Evolutionary conservation across 2,797 vertebrate species (phyloP), one percentile per base, ranked within the genome.

Genomic region (Capromys pilorides): DNA sequence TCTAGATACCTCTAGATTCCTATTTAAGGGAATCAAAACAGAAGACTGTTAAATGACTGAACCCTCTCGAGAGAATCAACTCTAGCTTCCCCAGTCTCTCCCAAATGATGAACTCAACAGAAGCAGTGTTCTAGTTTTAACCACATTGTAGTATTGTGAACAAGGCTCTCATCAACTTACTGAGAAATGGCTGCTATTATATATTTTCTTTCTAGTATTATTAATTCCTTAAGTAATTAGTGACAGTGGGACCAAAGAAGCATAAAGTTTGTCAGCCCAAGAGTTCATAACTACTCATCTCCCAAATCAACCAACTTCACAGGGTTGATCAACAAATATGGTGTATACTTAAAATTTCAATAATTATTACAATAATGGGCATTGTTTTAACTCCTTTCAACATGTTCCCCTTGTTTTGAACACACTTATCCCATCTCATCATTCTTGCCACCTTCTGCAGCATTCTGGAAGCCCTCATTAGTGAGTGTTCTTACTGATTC

Each of bases 21-120:
- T 94, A 67, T 79, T 90, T 88, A 86, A 93, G 94, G 39, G 36
- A 86, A 80, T 86, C 67, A 87, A 49, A 94, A 89, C 28, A 85
- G 24, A 94, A 94, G 69, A 71, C n/a, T 92, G 45, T 62, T 90
- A 93, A 92, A 90, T 91, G 61, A 87, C 7, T 49, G 7, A 95
- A 54, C 24, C 18, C 18, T 89, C 61, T 71, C 24, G 61, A 85
- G 69, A 90, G 2, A 92, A 67, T 6, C 84, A 84, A 77, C 13
- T 31, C 81, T 84, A 80, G 91, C 59, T 10, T 90, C 51, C 51
- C 54, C 61, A 49, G n/a, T 80, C 62, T 75, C 21, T 83, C 26
- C 51, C 71, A 75, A 86, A 84, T 39, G 13, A 51, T 13, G 28
- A 90, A 64, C 31, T 71, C 77, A 89, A 87, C 1, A 86, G 51